phyloP scores from a whole-genome alignment of 1,140 invertebrate genomes.

The Zaprionus davidi region DNA sequence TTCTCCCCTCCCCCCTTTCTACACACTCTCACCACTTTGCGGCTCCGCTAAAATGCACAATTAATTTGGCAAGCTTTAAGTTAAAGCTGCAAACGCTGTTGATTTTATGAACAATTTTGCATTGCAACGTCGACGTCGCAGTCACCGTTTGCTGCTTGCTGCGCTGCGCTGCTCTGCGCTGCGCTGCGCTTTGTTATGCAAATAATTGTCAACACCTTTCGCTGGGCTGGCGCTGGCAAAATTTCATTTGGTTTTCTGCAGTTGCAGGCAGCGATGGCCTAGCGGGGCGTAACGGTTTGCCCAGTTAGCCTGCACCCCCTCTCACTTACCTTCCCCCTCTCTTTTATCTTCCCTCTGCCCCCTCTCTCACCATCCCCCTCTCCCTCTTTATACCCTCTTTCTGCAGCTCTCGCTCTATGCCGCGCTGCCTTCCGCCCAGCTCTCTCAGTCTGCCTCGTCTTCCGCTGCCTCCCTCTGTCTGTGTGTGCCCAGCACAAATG shows the following conservation, averaged over 20 bases:
- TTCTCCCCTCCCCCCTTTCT: not conserved
- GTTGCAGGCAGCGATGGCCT: slow-evolving; percentile 9
- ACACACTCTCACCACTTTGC: not conserved
- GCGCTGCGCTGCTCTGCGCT: slow-evolving; percentile 19
- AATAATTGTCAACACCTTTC: slow-evolving; percentile 38
- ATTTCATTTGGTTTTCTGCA: slow-evolving; percentile 29
- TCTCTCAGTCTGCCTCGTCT: not conserved
- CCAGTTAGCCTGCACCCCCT: not conserved
- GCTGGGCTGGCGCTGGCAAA: slow-evolving; percentile 18
- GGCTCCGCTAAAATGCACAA: not conserved
- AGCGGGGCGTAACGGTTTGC: slow-evolving; percentile 19
- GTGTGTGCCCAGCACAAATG: slow-evolving; percentile 60
- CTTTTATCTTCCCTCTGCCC: too few relatives aligned
- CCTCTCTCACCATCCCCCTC: not conserved
- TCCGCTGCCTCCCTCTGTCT: slow-evolving; percentile 36
- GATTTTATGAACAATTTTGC: slow-evolving; percentile 33
- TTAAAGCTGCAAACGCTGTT: slow-evolving; percentile 28
- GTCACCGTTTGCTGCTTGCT: not conserved
- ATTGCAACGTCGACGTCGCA: not conserved
- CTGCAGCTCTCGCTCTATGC: not conserved
- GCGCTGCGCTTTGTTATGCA: slow-evolving; percentile 35
- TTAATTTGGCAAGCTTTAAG: slow-evolving; percentile 26
- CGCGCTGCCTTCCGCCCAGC: not conserved
- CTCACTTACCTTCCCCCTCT: not conserved
- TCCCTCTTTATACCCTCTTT: too few relatives aligned